phyloP scores from a whole-genome alignment of 2,888 invertebrate species.

The Barypeithes pellucidus region DNA sequence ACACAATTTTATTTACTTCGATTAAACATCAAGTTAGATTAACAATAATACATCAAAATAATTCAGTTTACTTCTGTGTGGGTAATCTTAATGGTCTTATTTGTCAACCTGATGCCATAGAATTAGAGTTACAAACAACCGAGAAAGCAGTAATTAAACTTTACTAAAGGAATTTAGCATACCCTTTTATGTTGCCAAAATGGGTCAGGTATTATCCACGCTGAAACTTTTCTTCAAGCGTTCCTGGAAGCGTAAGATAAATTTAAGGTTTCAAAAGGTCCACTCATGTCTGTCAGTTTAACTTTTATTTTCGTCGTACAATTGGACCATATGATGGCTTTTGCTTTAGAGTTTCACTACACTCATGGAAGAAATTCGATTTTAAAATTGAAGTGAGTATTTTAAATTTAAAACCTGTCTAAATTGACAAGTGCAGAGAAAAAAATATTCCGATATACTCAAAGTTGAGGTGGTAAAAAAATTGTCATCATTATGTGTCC shows the following conservation, averaged over 20 bases:
- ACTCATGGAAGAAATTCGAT: no score
- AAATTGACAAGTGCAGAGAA: no score
- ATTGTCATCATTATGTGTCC: no score
- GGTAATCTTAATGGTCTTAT: constrained; percentile 46
- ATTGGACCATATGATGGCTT: no score
- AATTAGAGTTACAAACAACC: constrained; percentile 45
- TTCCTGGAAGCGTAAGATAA: constrained; percentile 1
- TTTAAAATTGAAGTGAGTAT: no score
- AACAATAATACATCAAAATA: constrained; percentile 25
- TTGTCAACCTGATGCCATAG: constrained; percentile 45
- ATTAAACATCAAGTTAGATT: neutral
- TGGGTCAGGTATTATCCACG: constrained; percentile 24
- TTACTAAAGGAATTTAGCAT: constrained; percentile 21
- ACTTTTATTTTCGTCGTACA: no score
- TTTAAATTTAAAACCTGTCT: no score
- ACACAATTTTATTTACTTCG: neutral
- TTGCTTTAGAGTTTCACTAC: no score
- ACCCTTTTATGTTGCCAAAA: constrained; percentile 22
- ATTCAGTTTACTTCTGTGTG: constrained; percentile 25
- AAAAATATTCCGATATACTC: no score
- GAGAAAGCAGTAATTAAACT: constrained; percentile 35
- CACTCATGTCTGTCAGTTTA: neutral
- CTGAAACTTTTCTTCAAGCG: constrained; percentile 9
- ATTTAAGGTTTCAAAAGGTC: neutral
- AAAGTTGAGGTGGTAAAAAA: no score